These are phyloP conservation scores for Biston betularia DNA, from an alignment of 2,888 invertebrate species.

Conservation along the genomic window DNA sequence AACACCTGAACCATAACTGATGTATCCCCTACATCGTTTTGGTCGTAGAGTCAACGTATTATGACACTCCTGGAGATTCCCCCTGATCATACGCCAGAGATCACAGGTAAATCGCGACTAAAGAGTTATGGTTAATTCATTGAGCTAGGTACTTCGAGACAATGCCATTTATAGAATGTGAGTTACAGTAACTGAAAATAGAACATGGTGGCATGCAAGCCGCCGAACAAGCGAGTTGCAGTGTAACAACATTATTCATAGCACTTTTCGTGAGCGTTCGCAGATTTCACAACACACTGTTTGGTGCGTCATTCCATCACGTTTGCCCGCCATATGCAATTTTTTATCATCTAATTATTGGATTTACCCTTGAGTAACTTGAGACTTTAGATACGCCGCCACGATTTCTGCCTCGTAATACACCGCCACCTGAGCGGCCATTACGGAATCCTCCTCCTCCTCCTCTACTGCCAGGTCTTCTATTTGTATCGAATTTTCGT, in stretches of 20 bases:
- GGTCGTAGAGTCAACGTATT: background rate
- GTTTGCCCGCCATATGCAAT: conserved; percentile 82
- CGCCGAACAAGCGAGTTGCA: conserved; percentile 27
- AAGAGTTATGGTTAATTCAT: conserved; percentile 10
- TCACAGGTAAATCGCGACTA: conserved; percentile 18
- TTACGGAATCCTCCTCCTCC: conserved; percentile 81
- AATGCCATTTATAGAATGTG: conserved; percentile 25
- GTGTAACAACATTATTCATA: conserved; percentile 33
- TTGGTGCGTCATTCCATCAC: conserved; percentile 73
- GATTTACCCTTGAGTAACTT: conserved; percentile 89
- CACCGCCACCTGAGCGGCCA: conserved; percentile 84
- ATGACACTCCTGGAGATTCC: conserved; percentile 6
- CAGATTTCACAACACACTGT: conserved; percentile 42
- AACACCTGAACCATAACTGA: conserved; percentile 10
- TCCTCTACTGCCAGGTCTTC: conserved; percentile 75
- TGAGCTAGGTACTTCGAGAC: conserved; percentile 14
- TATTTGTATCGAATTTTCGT: conserved; percentile 76
- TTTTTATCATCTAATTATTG: conserved; percentile 59
- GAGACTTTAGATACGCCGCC: conserved; percentile 89
- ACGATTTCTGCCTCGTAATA: conserved; percentile 90
- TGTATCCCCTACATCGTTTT: conserved; percentile 22
- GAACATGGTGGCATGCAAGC: conserved; percentile 32
- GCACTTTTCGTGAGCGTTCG: conserved; percentile 37
- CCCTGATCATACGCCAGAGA: conserved; percentile 10
- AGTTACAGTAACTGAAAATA: conserved; percentile 42